These are phyloP conservation scores for Vanessa atalanta DNA, from an alignment of 1,140 invertebrate species.

Conservation along the genomic window DNA sequence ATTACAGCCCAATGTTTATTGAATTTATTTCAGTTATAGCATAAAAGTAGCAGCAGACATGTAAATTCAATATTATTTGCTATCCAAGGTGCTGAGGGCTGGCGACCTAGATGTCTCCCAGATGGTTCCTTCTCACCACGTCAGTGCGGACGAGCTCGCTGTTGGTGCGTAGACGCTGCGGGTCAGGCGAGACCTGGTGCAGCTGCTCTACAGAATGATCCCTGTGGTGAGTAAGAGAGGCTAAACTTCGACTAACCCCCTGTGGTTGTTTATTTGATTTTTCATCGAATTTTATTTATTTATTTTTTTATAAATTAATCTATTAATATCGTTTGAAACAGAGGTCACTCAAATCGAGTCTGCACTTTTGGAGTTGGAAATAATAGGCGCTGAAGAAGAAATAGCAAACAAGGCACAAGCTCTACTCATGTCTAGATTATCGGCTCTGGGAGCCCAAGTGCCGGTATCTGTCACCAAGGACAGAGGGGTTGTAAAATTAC, in stretches of 20 bases:
- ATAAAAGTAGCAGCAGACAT: neutral
- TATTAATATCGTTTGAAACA: slow-evolving; percentile 34
- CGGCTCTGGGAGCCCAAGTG: slow-evolving; percentile 56
- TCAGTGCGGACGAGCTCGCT: slow-evolving; percentile 87
- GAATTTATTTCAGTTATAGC: no score
- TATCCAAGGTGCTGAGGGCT: slow-evolving; percentile 56
- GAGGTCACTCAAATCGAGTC: slow-evolving; percentile 71
- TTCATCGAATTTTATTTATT: neutral
- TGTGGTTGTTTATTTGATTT: no score
- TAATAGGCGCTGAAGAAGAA: slow-evolving; percentile 51
- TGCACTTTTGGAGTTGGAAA: slow-evolving; percentile 64
- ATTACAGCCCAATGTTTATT: no score
- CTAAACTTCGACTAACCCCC: no score
- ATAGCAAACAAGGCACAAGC: slow-evolving; percentile 50
- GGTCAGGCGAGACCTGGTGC: slow-evolving; percentile 85
- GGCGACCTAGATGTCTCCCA: slow-evolving; percentile 83
- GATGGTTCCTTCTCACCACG: slow-evolving; percentile 87
- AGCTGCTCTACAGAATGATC: slow-evolving; percentile 80
- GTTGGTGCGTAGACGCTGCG: slow-evolving; percentile 93
- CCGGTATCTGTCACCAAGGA: slow-evolving; percentile 56
- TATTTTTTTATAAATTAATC: neutral
- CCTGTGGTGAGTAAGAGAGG: slow-evolving; percentile 80
- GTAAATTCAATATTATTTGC: neutral
- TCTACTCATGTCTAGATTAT: slow-evolving; percentile 47
- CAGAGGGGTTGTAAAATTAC: slow-evolving; percentile 42